A percentile compares a stretch with the other conserved stretches of the same genome.
Conservation (phyloP, 2,113 vertebrate species). For the Sinosuthora webbiana region DNA sequence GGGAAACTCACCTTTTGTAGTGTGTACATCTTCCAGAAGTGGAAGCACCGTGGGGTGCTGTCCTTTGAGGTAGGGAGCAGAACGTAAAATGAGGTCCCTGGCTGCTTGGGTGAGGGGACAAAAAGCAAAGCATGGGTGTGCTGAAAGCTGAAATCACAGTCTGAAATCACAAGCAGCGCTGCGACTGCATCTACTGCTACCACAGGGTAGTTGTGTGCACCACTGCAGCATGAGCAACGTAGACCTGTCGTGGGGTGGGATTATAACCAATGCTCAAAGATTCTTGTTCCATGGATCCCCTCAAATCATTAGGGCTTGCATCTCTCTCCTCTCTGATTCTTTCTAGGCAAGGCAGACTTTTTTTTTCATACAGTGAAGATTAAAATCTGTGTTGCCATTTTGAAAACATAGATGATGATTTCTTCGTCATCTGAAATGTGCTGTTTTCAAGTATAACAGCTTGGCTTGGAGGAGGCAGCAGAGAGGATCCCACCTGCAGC, state of each 20-base stretch:
- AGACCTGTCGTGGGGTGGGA: accelerated
- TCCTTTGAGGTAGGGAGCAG: background rate
- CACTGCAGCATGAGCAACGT: background rate
- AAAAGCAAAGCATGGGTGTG: background rate
- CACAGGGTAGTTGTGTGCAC: accelerated
- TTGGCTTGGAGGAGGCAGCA: slow-evolving; percentile 51
- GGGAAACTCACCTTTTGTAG: background rate
- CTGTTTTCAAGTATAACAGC: slow-evolving; percentile 33
- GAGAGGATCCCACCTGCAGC: slow-evolving; percentile 42
- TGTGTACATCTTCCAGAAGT: background rate
- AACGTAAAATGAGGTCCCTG: background rate
- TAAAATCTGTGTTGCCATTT: background rate
- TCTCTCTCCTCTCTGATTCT: accelerated
- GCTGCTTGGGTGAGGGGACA: background rate
- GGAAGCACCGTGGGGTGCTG: background rate
- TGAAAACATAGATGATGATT: background rate
- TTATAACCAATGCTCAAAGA: background rate
- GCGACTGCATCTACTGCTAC: background rate
- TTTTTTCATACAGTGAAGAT: background rate
- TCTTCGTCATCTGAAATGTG: slow-evolving; percentile 27
- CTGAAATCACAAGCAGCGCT: too few relatives aligned
- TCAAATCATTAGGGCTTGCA: background rate
- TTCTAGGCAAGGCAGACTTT: background rate
- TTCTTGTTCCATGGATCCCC: background rate
- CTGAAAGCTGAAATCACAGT: background rate